phyloP scores from a whole-genome alignment of 2,113 vertebrate species.

The Calidris pugnax region DNA sequence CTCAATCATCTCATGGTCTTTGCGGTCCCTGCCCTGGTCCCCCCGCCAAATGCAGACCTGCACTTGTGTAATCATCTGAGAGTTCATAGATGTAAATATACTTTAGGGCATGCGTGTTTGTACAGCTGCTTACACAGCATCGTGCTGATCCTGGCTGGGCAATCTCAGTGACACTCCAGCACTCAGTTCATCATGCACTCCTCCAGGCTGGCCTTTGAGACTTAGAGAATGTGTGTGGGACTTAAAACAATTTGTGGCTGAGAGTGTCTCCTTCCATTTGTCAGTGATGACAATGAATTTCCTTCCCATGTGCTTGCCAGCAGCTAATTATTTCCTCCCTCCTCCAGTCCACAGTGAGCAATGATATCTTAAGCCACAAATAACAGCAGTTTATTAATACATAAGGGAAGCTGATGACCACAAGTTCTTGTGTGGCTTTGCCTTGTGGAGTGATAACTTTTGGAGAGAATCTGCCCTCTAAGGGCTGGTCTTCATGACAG shows the following conservation, averaged over 20 bases:
- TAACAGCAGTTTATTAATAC: background rate
- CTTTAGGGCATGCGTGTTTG: fast-evolving
- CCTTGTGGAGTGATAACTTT: background rate
- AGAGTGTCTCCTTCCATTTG: background rate
- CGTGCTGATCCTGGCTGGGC: background rate
- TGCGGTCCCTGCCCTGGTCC: background rate
- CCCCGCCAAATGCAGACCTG: background rate
- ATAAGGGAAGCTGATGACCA: background rate
- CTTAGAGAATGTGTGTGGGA: background rate
- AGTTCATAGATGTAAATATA: background rate
- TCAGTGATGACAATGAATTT: background rate
- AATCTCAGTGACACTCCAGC: background rate
- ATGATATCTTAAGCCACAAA: background rate
- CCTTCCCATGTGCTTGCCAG: background rate
- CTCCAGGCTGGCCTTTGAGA: background rate
- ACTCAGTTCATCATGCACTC: background rate
- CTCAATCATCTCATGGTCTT: background rate
- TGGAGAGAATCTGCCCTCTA: background rate
- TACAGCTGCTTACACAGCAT: background rate
- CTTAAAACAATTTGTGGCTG: background rate
- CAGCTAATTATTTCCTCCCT: conserved; percentile 13
- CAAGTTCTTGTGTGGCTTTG: background rate
- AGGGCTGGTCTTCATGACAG: background rate
- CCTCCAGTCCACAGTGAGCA: background rate
- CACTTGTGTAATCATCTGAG: background rate